Conservation (phyloP, 1,140 invertebrate genomes). For the Calliphora vicina region DNA sequence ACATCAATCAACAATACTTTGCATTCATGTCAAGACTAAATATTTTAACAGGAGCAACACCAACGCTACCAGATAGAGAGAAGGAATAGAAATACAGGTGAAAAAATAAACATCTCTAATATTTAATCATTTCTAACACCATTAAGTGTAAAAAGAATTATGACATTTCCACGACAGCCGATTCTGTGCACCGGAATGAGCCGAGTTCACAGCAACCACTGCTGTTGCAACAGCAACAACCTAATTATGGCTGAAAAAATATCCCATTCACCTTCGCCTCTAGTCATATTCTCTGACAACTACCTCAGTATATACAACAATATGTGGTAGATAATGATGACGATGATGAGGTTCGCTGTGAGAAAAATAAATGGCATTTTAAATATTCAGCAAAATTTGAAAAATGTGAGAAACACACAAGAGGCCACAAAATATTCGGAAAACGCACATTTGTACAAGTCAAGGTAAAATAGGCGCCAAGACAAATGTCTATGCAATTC, state of each 20-base stretch:
- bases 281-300: too few relatives aligned
- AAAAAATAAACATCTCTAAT: too few relatives aligned
- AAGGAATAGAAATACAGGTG: too few relatives aligned
- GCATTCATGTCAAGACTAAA: not conserved
- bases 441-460: not conserved
- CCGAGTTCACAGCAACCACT: too few relatives aligned
- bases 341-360: not conserved
- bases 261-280: too few relatives aligned
- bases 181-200: too few relatives aligned
- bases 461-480: not conserved
- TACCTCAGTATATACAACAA: too few relatives aligned
- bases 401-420: not conserved
- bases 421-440: not conserved
- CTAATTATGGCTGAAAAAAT: too few relatives aligned
- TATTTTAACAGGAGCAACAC: not conserved
- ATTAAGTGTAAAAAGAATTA: too few relatives aligned
- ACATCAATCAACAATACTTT: not conserved
- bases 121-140: too few relatives aligned
- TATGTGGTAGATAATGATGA: not conserved
- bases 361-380: not conserved
- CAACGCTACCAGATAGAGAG: not conserved
- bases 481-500: not conserved
- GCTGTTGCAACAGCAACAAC: too few relatives aligned
- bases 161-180: too few relatives aligned
- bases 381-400: not conserved